Evolutionary conservation across 2,888 invertebrate genomes (phyloP).

Genomic region (Mantis religiosa): DNA sequence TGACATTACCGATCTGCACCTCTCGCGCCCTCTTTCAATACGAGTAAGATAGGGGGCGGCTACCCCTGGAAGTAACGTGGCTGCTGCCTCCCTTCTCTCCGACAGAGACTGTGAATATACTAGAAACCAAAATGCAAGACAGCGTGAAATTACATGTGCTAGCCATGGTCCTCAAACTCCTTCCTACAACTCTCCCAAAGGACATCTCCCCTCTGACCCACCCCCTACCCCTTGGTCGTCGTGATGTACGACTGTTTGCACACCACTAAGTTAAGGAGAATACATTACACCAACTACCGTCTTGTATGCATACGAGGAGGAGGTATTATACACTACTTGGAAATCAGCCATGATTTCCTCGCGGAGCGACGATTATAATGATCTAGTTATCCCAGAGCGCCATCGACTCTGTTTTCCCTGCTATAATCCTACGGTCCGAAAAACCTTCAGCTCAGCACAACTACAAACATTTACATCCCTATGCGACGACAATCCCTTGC

Average conservation of each 20-base stretch:
- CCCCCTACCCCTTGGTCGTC: conserved; percentile 34
- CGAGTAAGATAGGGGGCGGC: not conserved
- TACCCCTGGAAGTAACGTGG: not conserved
- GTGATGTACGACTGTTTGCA: conserved; percentile 34
- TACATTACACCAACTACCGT: conserved; percentile 28
- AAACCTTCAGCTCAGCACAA: not conserved
- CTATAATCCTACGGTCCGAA: not conserved
- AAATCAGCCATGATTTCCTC: not conserved
- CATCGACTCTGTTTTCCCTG: not conserved
- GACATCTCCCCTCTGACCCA: conserved; percentile 37
- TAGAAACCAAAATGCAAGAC: conserved; percentile 44
- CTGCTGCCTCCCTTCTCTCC: not conserved
- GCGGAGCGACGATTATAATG: not conserved
- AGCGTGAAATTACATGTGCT: conserved; percentile 53
- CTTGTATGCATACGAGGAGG: not conserved
- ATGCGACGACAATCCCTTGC: not conserved
- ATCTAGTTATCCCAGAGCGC: not conserved
- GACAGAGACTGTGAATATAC: conserved; percentile 21
- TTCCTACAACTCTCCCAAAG: conserved; percentile 15
- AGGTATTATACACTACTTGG: not conserved
- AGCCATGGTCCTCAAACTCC: conserved; percentile 6
- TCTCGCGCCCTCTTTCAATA: not conserved
- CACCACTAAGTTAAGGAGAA: conserved; percentile 30
- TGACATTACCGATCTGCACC: not conserved
- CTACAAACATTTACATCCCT: not conserved